Percentiles rank a stretch among this genome's conserved stretches.
phyloP scores from a whole-genome alignment of 1,140 invertebrate species.

The Ylistrum balloti region DNA sequence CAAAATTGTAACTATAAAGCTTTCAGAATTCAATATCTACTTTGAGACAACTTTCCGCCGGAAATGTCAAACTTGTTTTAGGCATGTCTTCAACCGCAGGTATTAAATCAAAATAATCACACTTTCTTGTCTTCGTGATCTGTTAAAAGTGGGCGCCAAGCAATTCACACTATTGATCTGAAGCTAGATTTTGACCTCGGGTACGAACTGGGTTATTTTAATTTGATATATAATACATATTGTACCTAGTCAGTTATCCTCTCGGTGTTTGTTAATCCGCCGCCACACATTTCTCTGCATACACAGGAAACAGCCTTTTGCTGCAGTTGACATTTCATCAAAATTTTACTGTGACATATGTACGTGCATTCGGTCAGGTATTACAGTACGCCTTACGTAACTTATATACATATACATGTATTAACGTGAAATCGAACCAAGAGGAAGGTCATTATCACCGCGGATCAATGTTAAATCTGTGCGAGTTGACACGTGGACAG shows the following conservation, averaged over 20 bases:
- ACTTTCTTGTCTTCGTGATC: background rate
- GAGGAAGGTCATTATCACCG: background rate
- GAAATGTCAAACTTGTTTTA: too few species aligned
- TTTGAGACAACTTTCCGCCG: too few species aligned
- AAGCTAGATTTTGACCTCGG: background rate
- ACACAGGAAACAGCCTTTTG: background rate
- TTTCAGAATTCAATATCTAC: too few species aligned
- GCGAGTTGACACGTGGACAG: background rate
- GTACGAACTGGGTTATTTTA: background rate
- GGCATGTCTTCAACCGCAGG: background rate
- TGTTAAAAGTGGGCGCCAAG: background rate
- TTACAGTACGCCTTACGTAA: background rate
- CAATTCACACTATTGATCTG: background rate
- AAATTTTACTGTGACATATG: background rate
- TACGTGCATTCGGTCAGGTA: conserved; percentile 21
- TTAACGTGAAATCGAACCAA: conserved; percentile 1
- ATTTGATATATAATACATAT: background rate
- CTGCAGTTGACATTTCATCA: background rate
- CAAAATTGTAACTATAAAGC: too few species aligned
- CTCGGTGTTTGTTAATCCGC: background rate
- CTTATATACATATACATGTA: background rate
- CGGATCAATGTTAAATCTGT: background rate
- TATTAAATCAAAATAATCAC: background rate
- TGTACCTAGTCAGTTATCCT: background rate
- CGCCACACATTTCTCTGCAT: background rate